Evolutionary conservation across 2,113 vertebrate genomes (phyloP), one percentile per base, ranked within the genome.

Genomic region (Rattus rattus): DNA sequence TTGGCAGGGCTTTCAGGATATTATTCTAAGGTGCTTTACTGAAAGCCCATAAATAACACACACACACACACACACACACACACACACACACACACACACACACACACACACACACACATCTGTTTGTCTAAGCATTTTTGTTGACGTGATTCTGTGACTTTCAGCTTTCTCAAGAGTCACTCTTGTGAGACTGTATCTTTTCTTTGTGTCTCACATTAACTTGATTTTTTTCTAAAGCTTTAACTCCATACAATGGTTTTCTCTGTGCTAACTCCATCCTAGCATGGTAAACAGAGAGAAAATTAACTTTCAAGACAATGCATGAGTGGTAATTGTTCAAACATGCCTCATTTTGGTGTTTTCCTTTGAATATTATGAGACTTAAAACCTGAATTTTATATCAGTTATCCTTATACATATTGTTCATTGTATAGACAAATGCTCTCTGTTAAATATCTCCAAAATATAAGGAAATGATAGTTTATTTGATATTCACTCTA

Each of bases 81-180:
- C 33, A 70, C 36, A 72, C 36, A 89, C 91, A 85, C 86, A 13
- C 30, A 63, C 22, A 90, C 69, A 43, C 43, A 43, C 43, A 43
- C 43, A 43, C 43, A 43, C 43, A 43, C 43, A 43, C 43, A 43
- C 43, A 43, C 43, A 43, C 43, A 43, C 81, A 49, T 63, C 80
- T 94, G 36, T 91, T 93, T 90, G 67, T 91, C 70, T 96, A 88
- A 95, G 94, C 63, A 73, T 87, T 89, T 86, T 93, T 96, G 39
- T 93, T 93, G 91, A 59, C 63, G 56, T 43, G 56, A 39, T 20
- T 95, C 63, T 90, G 14, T 17, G 69, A 86, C 59, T 91, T 93
- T 90, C 65, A 94, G 70, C 59, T 85, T 92, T 94, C 61, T 94
- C 12, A 94, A 84, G 47, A 77, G 43, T 85, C 59, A 56, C 76